phyloP scores from a whole-genome alignment of 2,888 invertebrate genomes.

The Nebria brevicollis region DNA sequence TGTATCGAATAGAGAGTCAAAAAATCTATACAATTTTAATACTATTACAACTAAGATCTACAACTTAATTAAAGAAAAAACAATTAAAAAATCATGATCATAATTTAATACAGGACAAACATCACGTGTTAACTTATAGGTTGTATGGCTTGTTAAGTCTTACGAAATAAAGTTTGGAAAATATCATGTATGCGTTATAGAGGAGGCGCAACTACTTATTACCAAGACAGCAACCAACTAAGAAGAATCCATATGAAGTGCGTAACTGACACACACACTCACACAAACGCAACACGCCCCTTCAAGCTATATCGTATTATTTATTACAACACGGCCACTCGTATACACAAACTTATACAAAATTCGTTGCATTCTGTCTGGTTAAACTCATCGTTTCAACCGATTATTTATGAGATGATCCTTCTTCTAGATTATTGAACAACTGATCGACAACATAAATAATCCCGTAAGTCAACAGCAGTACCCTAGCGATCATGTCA shows the following conservation, averaged over 20 bases:
- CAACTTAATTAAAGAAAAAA: not conserved
- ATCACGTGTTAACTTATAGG: not conserved
- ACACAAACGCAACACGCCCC: constrained; percentile 22
- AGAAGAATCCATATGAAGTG: not conserved
- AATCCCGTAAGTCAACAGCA: constrained; percentile 19
- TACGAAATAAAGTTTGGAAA: constrained; percentile 37
- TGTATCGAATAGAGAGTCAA: too few relatives aligned
- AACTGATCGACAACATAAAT: constrained; percentile 47
- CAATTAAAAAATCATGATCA: not conserved
- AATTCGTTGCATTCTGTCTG: constrained; percentile 39
- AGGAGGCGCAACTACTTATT: constrained; percentile 29
- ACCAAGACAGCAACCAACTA: constrained; percentile 21
- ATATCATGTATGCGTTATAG: constrained; percentile 26
- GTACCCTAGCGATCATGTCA: constrained; percentile 20
- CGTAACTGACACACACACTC: constrained; percentile 12
- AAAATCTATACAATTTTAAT: too few relatives aligned
- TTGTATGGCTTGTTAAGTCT: constrained; percentile 17
- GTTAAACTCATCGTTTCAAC: constrained; percentile 33
- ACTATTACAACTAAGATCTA: not conserved
- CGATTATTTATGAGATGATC: constrained; percentile 44
- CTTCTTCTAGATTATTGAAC: constrained; percentile 45
- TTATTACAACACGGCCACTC: constrained; percentile 6
- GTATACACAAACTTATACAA: not conserved
- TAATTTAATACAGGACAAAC: constrained; percentile 4
- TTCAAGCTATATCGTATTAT: constrained; percentile 10